phyloP scores from a whole-genome alignment of 2,797 vertebrate genomes.

The Merluccius polli region DNA sequence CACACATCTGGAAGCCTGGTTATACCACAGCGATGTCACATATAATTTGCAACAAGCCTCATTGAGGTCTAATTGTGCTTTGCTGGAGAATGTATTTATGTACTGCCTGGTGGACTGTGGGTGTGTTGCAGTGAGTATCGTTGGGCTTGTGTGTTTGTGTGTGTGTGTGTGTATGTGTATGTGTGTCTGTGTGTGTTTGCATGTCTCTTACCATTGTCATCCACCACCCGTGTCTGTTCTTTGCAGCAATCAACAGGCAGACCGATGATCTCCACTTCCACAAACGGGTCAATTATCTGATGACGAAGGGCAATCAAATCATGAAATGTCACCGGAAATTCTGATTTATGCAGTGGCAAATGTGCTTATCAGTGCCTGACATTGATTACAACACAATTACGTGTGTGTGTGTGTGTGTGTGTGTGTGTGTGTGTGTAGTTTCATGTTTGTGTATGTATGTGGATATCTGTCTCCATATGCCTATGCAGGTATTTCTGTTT shows the following conservation, averaged over 20 bases:
- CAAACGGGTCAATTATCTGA: conserved; percentile 98
- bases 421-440: not conserved
- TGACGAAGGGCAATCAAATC: conserved; percentile 14
- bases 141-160: not conserved
- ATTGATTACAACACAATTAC: not conserved
- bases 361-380: conserved; percentile 13
- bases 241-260: conserved; percentile 94
- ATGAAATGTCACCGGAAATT: not conserved
- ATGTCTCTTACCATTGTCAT: conserved; percentile 88
- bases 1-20: not conserved
- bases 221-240: conserved; percentile 95
- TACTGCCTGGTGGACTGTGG: not conserved
- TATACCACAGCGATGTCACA: too few relatives aligned
- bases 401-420: not conserved
- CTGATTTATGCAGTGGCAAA: not conserved
- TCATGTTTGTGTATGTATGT: not conserved
- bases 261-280: conserved; percentile 98
- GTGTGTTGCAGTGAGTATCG: not conserved
- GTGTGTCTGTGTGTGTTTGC: conserved; percentile 2
- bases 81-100: not conserved
- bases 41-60: too few relatives aligned
- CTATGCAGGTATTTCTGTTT: not conserved
- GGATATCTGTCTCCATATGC: too few relatives aligned
- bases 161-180: not conserved
- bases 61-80: not conserved